A percentile compares a stretch with the other conserved stretches of the same genome.
Conservation (phyloP, 2,888 invertebrate species). For the Linnaemya vulpina region DNA sequence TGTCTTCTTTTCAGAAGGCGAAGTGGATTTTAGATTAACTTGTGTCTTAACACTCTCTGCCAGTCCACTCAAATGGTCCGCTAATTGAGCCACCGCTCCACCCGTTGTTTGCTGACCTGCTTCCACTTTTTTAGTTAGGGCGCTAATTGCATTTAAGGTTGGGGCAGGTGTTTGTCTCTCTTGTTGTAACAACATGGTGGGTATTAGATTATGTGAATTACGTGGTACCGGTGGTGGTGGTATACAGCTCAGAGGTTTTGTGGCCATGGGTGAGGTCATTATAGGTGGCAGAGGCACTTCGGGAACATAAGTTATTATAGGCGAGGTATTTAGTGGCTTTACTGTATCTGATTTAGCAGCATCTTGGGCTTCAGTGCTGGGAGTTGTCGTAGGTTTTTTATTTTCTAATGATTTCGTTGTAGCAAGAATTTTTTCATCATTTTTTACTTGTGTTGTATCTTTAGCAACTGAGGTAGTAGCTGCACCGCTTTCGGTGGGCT, state of each 20-base stretch:
- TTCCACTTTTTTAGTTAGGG: slow-evolving; percentile 79
- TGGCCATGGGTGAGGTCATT: slow-evolving; percentile 83
- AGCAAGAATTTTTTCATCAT: slow-evolving; percentile 53
- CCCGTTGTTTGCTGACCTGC: slow-evolving; percentile 61
- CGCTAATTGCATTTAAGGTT: slow-evolving; percentile 77
- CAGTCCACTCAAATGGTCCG: slow-evolving; percentile 81
- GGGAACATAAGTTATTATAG: slow-evolving; percentile 59
- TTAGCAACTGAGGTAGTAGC: slow-evolving; percentile 30
- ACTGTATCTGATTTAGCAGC: slow-evolving; percentile 43
- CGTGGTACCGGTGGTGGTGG: slow-evolving; percentile 88
- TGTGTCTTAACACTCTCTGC: slow-evolving; percentile 79
- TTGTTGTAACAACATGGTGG: slow-evolving; percentile 77
- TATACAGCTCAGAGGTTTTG: slow-evolving; percentile 86
- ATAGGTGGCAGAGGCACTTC: slow-evolving; percentile 76
- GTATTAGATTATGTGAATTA: slow-evolving; percentile 83
- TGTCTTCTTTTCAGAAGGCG: slow-evolving; percentile 75
- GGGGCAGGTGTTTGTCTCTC: slow-evolving; percentile 73
- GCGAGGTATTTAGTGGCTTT: slow-evolving; percentile 51
- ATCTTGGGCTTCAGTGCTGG: slow-evolving; percentile 48
- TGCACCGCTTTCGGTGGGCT: slow-evolving; percentile 35
- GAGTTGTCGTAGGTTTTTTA: slow-evolving; percentile 22
- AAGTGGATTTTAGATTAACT: slow-evolving; percentile 73
- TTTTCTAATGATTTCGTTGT: slow-evolving; percentile 20
- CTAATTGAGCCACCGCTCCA: slow-evolving; percentile 78
- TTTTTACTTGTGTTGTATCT: slow-evolving; percentile 50